Conservation (phyloP, 2,888 invertebrate genomes). For the Ferrisia virgata region DNA sequence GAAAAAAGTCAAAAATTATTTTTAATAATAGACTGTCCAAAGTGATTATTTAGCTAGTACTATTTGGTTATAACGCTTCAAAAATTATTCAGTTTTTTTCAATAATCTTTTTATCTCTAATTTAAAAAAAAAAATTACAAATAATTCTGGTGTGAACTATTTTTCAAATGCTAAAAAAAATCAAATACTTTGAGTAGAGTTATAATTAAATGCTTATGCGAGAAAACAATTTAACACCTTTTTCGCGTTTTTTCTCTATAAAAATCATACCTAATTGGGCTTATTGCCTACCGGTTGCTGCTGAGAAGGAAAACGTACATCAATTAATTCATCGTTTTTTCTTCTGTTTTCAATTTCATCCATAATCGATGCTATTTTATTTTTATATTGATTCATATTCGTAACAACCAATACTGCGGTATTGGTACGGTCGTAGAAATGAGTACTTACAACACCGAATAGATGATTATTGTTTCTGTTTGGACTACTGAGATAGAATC, state of each 20-base stretch:
- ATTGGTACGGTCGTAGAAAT: background rate
- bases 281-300: background rate
- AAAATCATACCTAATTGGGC: background rate
- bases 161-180: background rate
- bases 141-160: too few relatives aligned
- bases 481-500: background rate
- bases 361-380: background rate
- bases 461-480: background rate
- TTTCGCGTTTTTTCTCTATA: background rate
- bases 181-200: background rate
- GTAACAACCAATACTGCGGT: background rate
- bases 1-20: too few relatives aligned
- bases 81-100: too few relatives aligned
- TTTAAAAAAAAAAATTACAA: too few relatives aligned
- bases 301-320: background rate
- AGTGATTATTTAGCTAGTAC: too few relatives aligned
- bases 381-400: background rate
- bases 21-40: too few relatives aligned
- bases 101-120: too few relatives aligned
- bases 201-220: background rate
- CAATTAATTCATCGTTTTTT: background rate
- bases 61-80: too few relatives aligned
- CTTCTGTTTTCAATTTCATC: background rate
- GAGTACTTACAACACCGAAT: background rate
- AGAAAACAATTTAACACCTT: background rate